Evolutionary conservation across 2,113 vertebrate genomes (phyloP).

Genomic region (Pycnonotus jocosus): DNA sequence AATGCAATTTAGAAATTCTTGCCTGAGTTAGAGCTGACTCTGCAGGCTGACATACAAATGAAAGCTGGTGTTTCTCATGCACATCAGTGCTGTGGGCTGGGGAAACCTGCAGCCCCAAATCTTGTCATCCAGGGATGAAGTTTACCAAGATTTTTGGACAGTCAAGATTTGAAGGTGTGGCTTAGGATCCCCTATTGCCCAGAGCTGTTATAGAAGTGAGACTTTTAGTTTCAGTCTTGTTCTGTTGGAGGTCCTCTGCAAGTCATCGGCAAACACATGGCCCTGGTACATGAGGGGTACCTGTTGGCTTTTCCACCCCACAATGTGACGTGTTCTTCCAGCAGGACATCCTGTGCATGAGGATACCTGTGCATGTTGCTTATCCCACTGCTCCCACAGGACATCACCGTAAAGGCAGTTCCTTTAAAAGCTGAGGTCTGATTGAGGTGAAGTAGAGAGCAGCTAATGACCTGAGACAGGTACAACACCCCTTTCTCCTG

Average conservation of each 20-base stretch:
- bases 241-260: neutral
- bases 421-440: neutral
- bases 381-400: neutral
- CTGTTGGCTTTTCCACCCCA: neutral
- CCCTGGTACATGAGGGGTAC: accelerated
- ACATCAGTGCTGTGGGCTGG: neutral
- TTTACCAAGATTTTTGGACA: neutral
- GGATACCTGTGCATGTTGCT: accelerated
- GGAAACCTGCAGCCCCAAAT: neutral
- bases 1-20: neutral
- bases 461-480: neutral
- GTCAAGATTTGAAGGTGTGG: neutral
- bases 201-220: neutral
- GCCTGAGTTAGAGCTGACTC: neutral
- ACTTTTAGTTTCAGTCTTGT: neutral
- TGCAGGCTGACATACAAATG: neutral
- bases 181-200: neutral
- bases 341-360: accelerated
- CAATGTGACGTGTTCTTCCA: neutral
- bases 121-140: neutral
- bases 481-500: neutral
- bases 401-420: neutral
- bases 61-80: neutral
- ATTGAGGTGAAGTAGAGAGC: neutral
- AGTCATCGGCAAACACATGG: accelerated